phyloP scores from a whole-genome alignment of 2,113 vertebrate genomes.

The Bambusicola thoracicus region DNA sequence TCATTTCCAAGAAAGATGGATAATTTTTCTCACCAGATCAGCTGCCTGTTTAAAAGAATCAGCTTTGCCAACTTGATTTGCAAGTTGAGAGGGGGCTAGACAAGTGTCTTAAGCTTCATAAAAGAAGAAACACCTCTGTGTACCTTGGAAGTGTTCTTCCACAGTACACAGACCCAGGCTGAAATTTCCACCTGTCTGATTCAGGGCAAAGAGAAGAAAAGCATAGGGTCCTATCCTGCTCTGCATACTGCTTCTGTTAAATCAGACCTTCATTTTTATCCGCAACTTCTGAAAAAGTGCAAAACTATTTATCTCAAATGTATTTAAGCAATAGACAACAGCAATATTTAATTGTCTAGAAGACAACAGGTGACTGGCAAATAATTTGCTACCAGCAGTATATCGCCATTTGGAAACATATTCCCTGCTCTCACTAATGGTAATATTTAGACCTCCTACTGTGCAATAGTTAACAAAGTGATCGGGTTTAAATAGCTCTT shows the following conservation, averaged over 20 bases:
- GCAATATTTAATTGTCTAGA: neutral
- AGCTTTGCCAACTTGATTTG: neutral
- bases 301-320: neutral
- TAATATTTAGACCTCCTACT: neutral
- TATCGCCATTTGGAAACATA: neutral
- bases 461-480: neutral
- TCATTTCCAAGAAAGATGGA: neutral
- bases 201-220: too few species aligned
- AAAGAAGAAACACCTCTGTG: neutral
- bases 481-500: neutral
- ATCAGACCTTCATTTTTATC: neutral
- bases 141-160: neutral
- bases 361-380: neutral
- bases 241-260: rapidly evolving
- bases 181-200: neutral
- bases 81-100: neutral
- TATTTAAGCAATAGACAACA: too few species aligned
- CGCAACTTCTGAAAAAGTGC: neutral
- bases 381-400: neutral
- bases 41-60: neutral
- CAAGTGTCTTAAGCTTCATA: neutral
- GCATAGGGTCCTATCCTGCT: too few species aligned
- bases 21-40: neutral
- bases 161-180: neutral
- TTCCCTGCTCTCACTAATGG: neutral